These are phyloP conservation scores for Columbina picui DNA, from an alignment of 2,113 vertebrate genomes.

Conservation along the genomic window DNA sequence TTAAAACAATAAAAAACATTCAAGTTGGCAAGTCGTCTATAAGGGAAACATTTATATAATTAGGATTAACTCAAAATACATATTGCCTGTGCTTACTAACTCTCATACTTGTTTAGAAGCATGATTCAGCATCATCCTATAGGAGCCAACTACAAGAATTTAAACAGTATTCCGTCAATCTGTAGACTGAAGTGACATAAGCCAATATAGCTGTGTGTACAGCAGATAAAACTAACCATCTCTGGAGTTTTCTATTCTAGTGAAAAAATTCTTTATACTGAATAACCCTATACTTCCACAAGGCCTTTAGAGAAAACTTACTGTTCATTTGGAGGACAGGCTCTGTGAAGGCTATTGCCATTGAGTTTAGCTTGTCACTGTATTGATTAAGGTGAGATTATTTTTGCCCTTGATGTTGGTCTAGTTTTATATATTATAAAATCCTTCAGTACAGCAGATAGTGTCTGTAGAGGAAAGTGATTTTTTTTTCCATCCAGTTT, in stretches of 20 bases:
- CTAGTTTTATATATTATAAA: background rate
- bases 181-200: background rate
- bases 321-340: background rate
- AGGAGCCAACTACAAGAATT: background rate
- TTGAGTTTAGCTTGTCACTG: constrained; percentile 15
- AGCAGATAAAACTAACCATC: constrained; percentile 17
- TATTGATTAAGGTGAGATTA: background rate
- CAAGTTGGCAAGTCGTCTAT: background rate
- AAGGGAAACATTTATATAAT: background rate
- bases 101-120: background rate
- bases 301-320: constrained; percentile 11
- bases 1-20: constrained; percentile 2
- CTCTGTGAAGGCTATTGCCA: background rate
- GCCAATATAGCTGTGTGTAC: background rate
- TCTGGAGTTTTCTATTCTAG: constrained; percentile 18
- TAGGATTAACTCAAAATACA: background rate
- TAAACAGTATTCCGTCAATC: background rate
- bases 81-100: background rate
- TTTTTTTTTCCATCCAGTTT: background rate
- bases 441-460: background rate
- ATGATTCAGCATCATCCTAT: background rate
- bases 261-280: background rate
- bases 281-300: background rate
- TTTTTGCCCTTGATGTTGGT: background rate
- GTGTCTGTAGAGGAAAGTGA: background rate